phyloP scores from a whole-genome alignment of 2,888 invertebrate species.

The Leptinotarsa juncta region DNA sequence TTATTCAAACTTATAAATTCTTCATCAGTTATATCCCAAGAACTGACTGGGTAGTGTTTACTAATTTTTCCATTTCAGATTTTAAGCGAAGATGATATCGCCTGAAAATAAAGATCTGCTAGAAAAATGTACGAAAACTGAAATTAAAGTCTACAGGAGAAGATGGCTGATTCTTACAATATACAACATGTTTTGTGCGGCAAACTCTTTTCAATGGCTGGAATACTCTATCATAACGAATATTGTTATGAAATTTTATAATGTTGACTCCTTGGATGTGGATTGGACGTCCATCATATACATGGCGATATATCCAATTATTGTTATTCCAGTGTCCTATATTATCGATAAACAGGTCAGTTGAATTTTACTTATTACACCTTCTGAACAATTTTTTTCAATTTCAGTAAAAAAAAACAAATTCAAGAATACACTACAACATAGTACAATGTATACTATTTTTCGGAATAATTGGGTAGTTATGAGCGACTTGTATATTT shows the following conservation, averaged over 20 bases:
- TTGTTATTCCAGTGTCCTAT: constrained; percentile 96
- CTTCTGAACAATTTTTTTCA: no score
- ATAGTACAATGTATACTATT: no score
- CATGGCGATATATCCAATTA: constrained; percentile 95
- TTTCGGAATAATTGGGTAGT: no score
- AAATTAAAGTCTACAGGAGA: constrained; percentile 74
- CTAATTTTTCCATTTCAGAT: not conserved
- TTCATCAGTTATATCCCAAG: no score
- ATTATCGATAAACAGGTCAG: constrained; percentile 91
- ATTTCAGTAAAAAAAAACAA: no score
- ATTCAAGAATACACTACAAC: no score
- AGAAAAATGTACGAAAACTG: constrained; percentile 18
- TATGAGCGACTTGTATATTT: no score
- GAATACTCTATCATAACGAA: constrained; percentile 93
- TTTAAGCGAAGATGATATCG: constrained; percentile 21
- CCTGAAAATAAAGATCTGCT: constrained; percentile 35
- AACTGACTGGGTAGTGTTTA: not conserved
- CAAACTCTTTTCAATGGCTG: constrained; percentile 95
- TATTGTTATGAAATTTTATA: constrained; percentile 81
- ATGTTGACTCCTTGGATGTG: constrained; percentile 77
- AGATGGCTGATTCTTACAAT: constrained; percentile 87
- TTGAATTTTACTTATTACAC: constrained; percentile 42
- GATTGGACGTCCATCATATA: constrained; percentile 98
- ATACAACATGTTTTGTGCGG: constrained; percentile 87
- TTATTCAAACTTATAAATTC: no score